Base-by-base conservation (phyloP, 2,113 vertebrate species). In the Lagopus leucura region DNA sequence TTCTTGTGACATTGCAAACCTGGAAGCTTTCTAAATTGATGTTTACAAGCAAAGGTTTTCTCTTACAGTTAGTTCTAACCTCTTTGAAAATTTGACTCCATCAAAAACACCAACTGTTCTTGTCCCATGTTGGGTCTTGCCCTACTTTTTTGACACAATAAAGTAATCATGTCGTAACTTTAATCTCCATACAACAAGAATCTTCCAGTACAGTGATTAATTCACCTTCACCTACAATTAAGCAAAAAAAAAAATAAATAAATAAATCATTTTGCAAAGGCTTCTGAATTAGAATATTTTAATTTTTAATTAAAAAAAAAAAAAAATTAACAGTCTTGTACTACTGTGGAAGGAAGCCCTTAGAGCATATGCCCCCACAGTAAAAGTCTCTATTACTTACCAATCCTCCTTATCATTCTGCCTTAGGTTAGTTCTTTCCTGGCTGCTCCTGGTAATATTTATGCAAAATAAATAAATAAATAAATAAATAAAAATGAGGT, bases 351-450 rank as follows among this genome's bases (percentile, higher is more conserved):
- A 91, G 19, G 15, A 82, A 67, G 16, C 2, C 32, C 19, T 77
- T 63, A 54, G 24, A 70, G 30, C 21, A 12, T 32, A 27, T 8
- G 8, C 43, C 17, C 19, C 8, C 0, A 0, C 9, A 21, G 13
- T 40, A 60, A 27, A 3, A 69, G 8, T 66, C 22, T 80, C 73
- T 52, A 40, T 3, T 17, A 22, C 1, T 0, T 54, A 32, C 36
- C 58, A 82, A 1, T 19, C 38, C 72, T 78, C 34, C 5, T 79
- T 54, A 50, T 42, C 34, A 32, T 58, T 67, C 24, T 82, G 4
- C 32, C 50, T 69, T 25, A 55, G 6, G 52, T 80, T 58, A 77
- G 25, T 73, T 15, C 2, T 89, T 12, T 80, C n/a, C 38, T 58
- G 36, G 8, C 24, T 71, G 21, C 3, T 2, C 24, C 32, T 38